Evolutionary conservation across 2,797 vertebrate species (phyloP).

Genomic region (Alauda arvensis): DNA sequence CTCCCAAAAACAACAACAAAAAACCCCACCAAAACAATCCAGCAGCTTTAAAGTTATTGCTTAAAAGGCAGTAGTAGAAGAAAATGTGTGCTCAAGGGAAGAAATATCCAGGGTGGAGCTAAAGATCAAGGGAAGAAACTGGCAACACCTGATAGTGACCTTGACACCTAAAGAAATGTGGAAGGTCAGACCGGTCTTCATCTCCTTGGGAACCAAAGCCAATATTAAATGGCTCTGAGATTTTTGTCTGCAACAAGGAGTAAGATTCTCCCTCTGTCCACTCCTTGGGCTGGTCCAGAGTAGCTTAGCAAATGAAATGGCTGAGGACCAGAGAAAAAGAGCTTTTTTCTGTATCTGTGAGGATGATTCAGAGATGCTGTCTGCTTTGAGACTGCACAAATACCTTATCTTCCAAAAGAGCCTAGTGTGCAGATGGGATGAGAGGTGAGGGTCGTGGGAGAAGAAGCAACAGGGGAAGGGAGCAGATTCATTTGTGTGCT

Average conservation of each 20-base stretch:
- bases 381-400: background rate
- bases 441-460: fast-evolving
- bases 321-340: background rate
- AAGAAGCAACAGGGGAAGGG: background rate
- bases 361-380: fast-evolving
- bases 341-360: fast-evolving
- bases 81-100: background rate
- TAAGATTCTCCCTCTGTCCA: background rate
- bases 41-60: background rate
- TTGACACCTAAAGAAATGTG: fast-evolving
- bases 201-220: background rate
- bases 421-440: fast-evolving
- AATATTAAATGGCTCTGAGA: background rate
- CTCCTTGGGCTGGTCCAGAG: background rate
- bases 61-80: background rate
- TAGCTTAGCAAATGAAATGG: background rate
- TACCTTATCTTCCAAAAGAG: background rate
- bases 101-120: fast-evolving
- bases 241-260: background rate
- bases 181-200: too few species aligned
- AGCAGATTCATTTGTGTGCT: background rate
- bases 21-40: background rate
- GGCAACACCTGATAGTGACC: background rate
- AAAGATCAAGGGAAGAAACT: background rate
- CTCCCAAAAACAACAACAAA: too few species aligned